Evolutionary conservation across 2,113 vertebrate species (phyloP).

Genomic region (Rhinolophus sinicus): DNA sequence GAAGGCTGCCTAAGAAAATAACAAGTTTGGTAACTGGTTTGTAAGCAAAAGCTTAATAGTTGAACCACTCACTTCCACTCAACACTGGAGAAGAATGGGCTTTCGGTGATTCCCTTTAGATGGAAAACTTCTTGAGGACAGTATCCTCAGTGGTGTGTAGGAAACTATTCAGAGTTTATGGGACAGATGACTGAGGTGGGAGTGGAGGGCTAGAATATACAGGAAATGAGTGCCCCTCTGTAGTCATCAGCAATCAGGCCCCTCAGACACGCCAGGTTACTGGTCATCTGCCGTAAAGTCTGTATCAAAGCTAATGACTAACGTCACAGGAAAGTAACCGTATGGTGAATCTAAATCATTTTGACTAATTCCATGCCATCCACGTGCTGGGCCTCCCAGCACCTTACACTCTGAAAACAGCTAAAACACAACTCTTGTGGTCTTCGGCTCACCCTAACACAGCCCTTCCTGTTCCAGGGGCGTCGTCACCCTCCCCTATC

Average conservation of each 20-base stretch:
- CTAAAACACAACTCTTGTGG: neutral
- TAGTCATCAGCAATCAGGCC: fast-evolving
- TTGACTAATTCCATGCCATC: neutral
- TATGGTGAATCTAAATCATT: too few species aligned
- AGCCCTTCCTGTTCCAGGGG: fast-evolving
- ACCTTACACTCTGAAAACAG: neutral
- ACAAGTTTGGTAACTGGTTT: neutral
- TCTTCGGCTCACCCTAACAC: neutral
- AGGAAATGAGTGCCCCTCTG: neutral
- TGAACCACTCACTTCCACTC: neutral
- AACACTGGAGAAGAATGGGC: neutral
- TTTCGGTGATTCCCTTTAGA: neutral
- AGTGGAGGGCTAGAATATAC: neutral
- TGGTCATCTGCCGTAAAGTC: neutral
- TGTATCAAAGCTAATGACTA: neutral
- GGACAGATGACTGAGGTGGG: neutral
- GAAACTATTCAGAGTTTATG: neutral
- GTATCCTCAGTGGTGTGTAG: neutral
- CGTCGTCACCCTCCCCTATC: neutral
- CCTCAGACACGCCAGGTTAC: neutral
- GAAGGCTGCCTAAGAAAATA: neutral
- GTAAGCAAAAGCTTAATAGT: neutral
- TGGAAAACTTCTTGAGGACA: neutral
- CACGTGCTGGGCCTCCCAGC: neutral
- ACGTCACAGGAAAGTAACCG: neutral